phyloP scores from a whole-genome alignment of 2,797 vertebrate species.

The Loris lydekkerianus region DNA sequence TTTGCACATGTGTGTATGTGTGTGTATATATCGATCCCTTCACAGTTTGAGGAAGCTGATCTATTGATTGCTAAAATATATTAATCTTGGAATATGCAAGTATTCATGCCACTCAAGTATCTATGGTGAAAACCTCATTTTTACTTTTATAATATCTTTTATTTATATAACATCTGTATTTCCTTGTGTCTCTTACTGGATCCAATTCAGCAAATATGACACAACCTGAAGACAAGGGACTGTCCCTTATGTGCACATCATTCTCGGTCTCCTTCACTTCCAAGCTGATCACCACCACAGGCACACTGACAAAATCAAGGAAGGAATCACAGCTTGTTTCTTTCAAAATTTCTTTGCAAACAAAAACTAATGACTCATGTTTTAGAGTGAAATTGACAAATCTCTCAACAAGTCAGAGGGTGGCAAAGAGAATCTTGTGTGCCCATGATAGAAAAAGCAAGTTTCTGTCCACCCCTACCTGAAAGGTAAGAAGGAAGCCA shows the following conservation, averaged over 20 bases:
- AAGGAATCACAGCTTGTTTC: conserved; percentile 36
- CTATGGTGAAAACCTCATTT: conserved; percentile 19
- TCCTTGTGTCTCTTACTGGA: background rate
- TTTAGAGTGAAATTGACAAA: background rate
- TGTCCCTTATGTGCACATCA: background rate
- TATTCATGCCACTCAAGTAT: background rate
- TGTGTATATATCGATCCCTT: background rate
- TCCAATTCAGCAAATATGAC: background rate
- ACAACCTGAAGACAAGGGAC: background rate
- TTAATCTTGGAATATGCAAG: background rate
- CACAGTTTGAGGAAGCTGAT: background rate
- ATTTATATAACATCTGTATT: background rate
- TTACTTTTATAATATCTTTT: conserved; percentile 20
- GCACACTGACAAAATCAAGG: background rate
- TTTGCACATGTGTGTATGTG: too few species aligned
- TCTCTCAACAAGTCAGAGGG: background rate
- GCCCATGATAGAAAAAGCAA: background rate
- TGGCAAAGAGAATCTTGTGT: background rate
- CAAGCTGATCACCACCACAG: background rate
- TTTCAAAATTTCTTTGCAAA: conserved; percentile 50
- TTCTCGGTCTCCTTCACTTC: background rate
- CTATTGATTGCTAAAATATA: conserved; percentile 38
- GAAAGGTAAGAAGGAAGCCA: background rate
- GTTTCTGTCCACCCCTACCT: background rate
- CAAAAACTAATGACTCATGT: background rate